phyloP scores from a whole-genome alignment of 2,797 vertebrate genomes.

The Crocidura indochinensis region DNA sequence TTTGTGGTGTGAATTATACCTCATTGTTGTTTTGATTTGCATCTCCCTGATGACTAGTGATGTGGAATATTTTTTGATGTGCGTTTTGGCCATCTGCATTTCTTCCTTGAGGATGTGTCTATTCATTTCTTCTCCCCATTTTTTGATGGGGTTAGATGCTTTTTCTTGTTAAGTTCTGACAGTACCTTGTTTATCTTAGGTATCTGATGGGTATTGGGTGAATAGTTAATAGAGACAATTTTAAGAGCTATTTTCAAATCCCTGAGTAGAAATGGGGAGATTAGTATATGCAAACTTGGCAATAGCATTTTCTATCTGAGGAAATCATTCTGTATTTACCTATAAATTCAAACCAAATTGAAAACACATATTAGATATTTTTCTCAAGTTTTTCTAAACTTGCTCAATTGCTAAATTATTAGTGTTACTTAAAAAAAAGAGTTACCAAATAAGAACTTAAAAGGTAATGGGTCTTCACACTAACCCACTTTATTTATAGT shows the following conservation, averaged over 20 bases:
- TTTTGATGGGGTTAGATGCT: no score
- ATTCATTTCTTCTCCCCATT: no score
- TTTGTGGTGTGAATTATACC: no score
- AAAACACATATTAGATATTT: slow-evolving; percentile 69
- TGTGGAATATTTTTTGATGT: no score
- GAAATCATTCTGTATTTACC: slow-evolving; percentile 67
- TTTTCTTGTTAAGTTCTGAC: no score
- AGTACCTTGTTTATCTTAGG: no score
- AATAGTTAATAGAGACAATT: background rate
- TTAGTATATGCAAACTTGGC: slow-evolving; percentile 58
- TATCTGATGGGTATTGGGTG: no score
- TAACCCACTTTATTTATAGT: slow-evolving; percentile 47
- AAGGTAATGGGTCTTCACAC: slow-evolving; percentile 5
- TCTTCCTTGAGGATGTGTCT: no score
- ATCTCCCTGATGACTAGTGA: no score
- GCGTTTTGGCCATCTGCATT: no score
- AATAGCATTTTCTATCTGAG: slow-evolving; percentile 55
- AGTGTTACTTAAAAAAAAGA: slow-evolving; percentile 8
- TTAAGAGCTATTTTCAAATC: slow-evolving; percentile 63
- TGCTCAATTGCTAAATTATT: slow-evolving; percentile 62
- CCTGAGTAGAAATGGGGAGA: slow-evolving; percentile 72
- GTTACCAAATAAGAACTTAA: slow-evolving; percentile 60
- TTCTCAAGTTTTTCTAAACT: slow-evolving; percentile 51
- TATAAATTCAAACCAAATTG: slow-evolving; percentile 64
- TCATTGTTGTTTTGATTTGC: no score